phyloP scores from a whole-genome alignment of 2,888 invertebrate genomes.

The Meloe dianella region DNA sequence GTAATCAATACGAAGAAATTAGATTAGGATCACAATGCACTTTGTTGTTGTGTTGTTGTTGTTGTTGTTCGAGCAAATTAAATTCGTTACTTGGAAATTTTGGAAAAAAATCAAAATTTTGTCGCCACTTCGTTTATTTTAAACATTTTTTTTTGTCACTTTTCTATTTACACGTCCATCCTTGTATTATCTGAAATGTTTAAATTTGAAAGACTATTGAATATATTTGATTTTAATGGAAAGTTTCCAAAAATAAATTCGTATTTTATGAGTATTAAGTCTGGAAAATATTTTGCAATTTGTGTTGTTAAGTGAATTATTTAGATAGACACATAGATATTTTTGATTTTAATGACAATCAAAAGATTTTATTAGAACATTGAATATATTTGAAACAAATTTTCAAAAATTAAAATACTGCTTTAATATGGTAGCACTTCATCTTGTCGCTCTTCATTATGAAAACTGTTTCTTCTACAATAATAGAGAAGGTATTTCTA shows the following conservation, averaged over 20 bases:
- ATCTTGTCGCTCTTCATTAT: not conserved
- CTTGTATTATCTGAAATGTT: slow-evolving; percentile 4
- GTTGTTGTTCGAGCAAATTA: too few species aligned
- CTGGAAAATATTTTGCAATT: not conserved
- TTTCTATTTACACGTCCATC: not conserved
- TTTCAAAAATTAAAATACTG: too few species aligned
- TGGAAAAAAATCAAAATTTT: not conserved
- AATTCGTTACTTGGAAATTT: not conserved
- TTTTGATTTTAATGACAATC: not conserved
- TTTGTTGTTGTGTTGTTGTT: too few species aligned
- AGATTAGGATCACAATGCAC: too few species aligned
- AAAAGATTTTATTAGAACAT: not conserved
- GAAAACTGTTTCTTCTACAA: not conserved
- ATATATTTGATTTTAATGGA: slow-evolving; percentile 7
- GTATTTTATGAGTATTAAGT: not conserved
- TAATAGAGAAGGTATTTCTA: not conserved
- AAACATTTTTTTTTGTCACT: not conserved
- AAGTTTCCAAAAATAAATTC: not conserved
- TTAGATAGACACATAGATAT: not conserved
- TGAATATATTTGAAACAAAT: not conserved
- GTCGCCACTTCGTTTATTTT: not conserved
- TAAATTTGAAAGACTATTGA: not conserved
- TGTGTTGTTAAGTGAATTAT: not conserved
- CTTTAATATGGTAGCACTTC: not conserved
- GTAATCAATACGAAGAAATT: too few species aligned